A percentile compares a stretch with the other conserved stretches of the same genome.
These are phyloP conservation scores for Orestias chungarensis DNA, from an alignment of 2,797 vertebrate genomes.

Conservation along the genomic window DNA sequence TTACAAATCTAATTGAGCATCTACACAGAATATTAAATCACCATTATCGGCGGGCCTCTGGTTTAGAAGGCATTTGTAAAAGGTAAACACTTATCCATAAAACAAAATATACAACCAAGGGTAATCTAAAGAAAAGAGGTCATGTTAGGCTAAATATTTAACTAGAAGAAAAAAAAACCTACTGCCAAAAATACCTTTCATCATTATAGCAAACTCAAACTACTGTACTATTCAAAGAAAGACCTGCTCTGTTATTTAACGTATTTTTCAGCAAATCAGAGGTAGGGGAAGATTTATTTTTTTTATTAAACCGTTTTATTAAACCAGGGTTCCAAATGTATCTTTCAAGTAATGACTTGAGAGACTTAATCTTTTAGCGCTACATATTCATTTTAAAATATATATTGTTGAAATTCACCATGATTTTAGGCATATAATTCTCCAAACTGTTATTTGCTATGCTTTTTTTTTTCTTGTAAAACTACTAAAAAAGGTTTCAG, in stretches of 20 bases:
- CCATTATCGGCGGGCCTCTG: slow-evolving; percentile 69
- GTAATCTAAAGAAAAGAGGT: slow-evolving; percentile 30
- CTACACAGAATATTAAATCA: slow-evolving; percentile 80
- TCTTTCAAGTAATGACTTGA: too few relatives aligned
- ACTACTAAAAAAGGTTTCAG: too few relatives aligned
- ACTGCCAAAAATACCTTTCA: not conserved
- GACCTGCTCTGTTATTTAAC: not conserved
- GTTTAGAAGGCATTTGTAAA: slow-evolving; percentile 77
- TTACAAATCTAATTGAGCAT: slow-evolving; percentile 81
- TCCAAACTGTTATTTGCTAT: too few relatives aligned
- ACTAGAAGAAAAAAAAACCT: not conserved
- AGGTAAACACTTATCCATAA: slow-evolving; percentile 71
- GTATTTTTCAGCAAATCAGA: not conserved
- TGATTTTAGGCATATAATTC: too few relatives aligned
- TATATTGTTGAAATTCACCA: too few relatives aligned
- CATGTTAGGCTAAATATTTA: slow-evolving; percentile 17
- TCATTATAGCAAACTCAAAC: not conserved
- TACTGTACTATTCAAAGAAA: not conserved
- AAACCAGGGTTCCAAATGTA: too few relatives aligned
- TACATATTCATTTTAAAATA: too few relatives aligned
- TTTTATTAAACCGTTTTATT: too few relatives aligned
- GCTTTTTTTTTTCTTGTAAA: too few relatives aligned
- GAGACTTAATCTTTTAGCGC: too few relatives aligned
- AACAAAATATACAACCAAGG: slow-evolving; percentile 62
- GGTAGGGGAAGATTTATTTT: not conserved